These are phyloP conservation scores for Tenthredo scrophulariae DNA, from an alignment of 2,888 invertebrate genomes.

Conservation along the genomic window DNA sequence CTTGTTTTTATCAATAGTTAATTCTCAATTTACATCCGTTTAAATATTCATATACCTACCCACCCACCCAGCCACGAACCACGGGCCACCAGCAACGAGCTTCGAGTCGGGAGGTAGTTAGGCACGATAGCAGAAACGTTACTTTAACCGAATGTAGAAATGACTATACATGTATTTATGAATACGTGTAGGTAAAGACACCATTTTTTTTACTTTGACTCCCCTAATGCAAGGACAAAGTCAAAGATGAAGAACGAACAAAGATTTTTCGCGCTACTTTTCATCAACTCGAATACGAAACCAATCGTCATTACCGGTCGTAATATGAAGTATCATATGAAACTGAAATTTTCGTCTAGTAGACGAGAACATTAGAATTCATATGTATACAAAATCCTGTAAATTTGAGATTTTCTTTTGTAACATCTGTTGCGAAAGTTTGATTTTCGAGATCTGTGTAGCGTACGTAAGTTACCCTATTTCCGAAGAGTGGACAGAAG, in stretches of 20 bases:
- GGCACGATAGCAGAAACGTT: not conserved
- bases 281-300: not conserved
- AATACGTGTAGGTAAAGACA: not conserved
- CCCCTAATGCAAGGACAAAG: not conserved
- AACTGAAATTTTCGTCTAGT: not conserved
- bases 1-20: conserved; percentile 74
- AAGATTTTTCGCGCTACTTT: not conserved
- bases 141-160: not conserved
- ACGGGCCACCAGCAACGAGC: conserved; percentile 7
- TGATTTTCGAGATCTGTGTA: no score
- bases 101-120: conserved; percentile 25
- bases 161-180: not conserved
- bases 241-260: not conserved
- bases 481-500: no score
- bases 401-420: no score
- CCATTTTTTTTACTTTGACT: not conserved
- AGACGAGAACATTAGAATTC: not conserved
- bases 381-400: not conserved
- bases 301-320: not conserved
- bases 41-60: conserved; percentile 70
- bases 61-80: conserved; percentile 37
- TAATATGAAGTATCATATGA: not conserved
- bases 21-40: conserved; percentile 72
- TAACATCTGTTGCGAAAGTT: no score
- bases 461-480: no score